A percentile compares a stretch with the other conserved stretches of the same genome.
Conservation (phyloP, 2,888 invertebrate species). For the Diloba caeruleocephala region DNA sequence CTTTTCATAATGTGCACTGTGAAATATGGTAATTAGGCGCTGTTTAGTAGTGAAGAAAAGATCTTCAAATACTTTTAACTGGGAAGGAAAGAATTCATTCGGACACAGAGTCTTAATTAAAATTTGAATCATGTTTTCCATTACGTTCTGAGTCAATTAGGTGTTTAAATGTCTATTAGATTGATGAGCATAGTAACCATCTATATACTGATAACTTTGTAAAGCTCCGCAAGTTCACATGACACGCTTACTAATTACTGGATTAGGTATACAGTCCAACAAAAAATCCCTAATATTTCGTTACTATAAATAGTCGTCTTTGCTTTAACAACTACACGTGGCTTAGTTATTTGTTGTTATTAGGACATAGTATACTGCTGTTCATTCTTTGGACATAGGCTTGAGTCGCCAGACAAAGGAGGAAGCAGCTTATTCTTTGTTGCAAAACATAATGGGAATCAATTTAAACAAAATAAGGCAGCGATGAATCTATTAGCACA, state of each 20-base stretch:
- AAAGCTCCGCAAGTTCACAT: not conserved
- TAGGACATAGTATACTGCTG: no score
- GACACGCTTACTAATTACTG: constrained; percentile 12
- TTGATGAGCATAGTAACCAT: constrained; percentile 1
- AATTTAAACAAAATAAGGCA: no score
- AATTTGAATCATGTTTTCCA: not conserved
- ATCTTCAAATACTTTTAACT: no score
- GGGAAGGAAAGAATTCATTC: no score
- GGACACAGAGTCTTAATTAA: not conserved
- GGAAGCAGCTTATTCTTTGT: no score
- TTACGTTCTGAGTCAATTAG: constrained; percentile 17
- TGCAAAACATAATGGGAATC: no score
- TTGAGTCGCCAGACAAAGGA: no score
- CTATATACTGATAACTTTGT: constrained; percentile 20
- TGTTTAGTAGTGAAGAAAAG: not conserved
- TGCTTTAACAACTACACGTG: no score
- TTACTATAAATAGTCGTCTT: no score
- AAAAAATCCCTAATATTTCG: not conserved
- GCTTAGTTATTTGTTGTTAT: no score
- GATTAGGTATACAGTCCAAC: constrained; percentile 8
- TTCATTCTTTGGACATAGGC: no score
- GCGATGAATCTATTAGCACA: no score
- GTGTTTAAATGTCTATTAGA: constrained; percentile 22
- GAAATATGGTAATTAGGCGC: constrained; percentile 5
- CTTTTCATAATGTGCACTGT: constrained; percentile 12